These are phyloP conservation scores for Sepiola atlantica DNA, from an alignment of 2,888 invertebrate genomes.

Conservation along the genomic window DNA sequence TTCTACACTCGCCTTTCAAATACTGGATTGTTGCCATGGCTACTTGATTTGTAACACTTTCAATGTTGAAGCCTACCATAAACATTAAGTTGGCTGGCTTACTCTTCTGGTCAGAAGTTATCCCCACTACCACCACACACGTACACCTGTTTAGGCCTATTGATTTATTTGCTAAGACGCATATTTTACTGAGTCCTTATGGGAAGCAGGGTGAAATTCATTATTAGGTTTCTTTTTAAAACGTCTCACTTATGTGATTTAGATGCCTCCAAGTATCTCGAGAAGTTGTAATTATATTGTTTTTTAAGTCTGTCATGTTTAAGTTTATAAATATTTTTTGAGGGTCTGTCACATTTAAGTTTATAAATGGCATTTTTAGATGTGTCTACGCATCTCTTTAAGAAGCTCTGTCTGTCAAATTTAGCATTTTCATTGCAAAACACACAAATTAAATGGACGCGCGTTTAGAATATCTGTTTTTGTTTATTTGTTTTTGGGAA, in stretches of 20 bases:
- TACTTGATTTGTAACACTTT: slow-evolving; percentile 21
- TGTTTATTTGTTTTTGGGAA: neutral
- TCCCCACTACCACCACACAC: neutral
- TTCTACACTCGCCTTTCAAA: neutral
- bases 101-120: neutral
- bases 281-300: no score
- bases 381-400: no score
- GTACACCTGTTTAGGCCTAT: neutral
- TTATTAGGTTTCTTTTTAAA: neutral
- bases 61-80: neutral
- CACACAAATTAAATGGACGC: no score
- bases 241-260: neutral
- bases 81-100: slow-evolving; percentile 14
- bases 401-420: no score
- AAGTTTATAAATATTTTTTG: no score
- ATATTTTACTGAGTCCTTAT: neutral
- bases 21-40: slow-evolving; percentile 32
- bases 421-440: no score
- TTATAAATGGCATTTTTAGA: no score
- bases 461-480: neutral
- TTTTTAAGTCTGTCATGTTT: no score
- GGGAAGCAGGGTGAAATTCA: neutral
- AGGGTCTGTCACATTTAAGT: no score
- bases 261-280: neutral
- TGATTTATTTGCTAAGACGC: slow-evolving; percentile 11